These are phyloP conservation scores for Caenorhabditis zanzibari DNA, from an alignment of 2,888 invertebrate species.

Conservation along the genomic window DNA sequence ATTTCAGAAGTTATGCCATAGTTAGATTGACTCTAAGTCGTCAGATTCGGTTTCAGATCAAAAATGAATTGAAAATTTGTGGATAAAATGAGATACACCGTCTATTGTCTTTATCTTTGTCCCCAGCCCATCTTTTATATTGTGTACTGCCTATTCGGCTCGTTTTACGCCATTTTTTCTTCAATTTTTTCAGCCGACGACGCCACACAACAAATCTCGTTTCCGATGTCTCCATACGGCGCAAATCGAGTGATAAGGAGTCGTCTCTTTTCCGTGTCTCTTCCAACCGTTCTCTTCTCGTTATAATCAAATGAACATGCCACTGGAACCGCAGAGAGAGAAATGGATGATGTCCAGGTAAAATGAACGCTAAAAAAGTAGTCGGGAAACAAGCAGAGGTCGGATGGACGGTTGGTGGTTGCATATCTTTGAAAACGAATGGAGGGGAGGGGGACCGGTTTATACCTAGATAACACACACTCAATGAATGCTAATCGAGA, in stretches of 20 bases:
- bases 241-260: conserved; percentile 46
- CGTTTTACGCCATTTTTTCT: conserved; percentile 59
- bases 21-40: too few relatives aligned
- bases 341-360: conserved; percentile 42
- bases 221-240: conserved; percentile 13
- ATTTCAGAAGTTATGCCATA: not conserved
- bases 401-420: conserved; percentile 14
- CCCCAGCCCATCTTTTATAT: conserved; percentile 42
- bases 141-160: conserved; percentile 46
- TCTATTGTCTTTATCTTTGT: conserved; percentile 24
- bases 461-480: conserved; percentile 40
- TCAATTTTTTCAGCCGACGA: conserved; percentile 15
- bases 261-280: not conserved
- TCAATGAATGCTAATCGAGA: conserved; percentile 42
- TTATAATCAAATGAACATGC: conserved; percentile 53
- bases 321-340: conserved; percentile 44
- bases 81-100: conserved; percentile 3
- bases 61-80: not conserved
- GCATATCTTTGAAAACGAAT: conserved; percentile 17
- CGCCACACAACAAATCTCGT: conserved; percentile 36
- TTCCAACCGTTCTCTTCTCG: conserved; percentile 21
- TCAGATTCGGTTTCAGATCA: not conserved
- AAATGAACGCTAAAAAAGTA: conserved; percentile 43
- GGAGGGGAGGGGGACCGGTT: conserved; percentile 26
- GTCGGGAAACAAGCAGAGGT: conserved; percentile 27